Evolutionary conservation across 2,888 invertebrate genomes (phyloP).

Genomic region (Coenonympha glycerion): DNA sequence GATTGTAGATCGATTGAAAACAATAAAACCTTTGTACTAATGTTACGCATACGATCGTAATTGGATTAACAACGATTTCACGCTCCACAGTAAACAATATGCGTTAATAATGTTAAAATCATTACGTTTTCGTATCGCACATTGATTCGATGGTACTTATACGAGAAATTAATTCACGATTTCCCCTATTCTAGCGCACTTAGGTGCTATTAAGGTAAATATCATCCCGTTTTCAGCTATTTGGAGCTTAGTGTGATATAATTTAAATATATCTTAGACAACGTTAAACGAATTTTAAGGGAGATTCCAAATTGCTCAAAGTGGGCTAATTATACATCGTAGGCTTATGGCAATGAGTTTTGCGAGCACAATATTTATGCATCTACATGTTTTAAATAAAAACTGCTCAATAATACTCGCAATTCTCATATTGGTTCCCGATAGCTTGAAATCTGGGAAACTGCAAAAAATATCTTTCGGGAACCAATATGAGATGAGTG

Average conservation of each 20-base stretch:
- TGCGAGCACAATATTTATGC: too few relatives aligned
- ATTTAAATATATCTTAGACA: too few relatives aligned
- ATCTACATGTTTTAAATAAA: too few relatives aligned
- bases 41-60: constrained; percentile 28
- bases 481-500: too few relatives aligned
- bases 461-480: too few relatives aligned
- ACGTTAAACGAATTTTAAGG: too few relatives aligned
- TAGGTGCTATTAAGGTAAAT: constrained; percentile 71
- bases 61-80: constrained; percentile 41
- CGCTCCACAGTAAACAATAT: constrained; percentile 32
- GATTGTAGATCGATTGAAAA: constrained; percentile 40
- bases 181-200: constrained; percentile 73
- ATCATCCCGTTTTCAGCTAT: constrained; percentile 39
- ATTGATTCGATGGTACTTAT: constrained; percentile 30
- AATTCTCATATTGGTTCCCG: too few relatives aligned
- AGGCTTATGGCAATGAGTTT: too few relatives aligned
- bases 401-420: too few relatives aligned
- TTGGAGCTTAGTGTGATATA: constrained; percentile 25
- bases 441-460: too few relatives aligned
- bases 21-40: constrained; percentile 3
- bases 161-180: constrained; percentile 40
- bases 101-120: constrained; percentile 33
- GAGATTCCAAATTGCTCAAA: too few relatives aligned
- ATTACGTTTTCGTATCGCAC: constrained; percentile 18
- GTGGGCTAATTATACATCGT: too few relatives aligned